These are phyloP conservation scores for Synanthedon formicaeformis DNA, from an alignment of 2,888 invertebrate species.

Conservation along the genomic window DNA sequence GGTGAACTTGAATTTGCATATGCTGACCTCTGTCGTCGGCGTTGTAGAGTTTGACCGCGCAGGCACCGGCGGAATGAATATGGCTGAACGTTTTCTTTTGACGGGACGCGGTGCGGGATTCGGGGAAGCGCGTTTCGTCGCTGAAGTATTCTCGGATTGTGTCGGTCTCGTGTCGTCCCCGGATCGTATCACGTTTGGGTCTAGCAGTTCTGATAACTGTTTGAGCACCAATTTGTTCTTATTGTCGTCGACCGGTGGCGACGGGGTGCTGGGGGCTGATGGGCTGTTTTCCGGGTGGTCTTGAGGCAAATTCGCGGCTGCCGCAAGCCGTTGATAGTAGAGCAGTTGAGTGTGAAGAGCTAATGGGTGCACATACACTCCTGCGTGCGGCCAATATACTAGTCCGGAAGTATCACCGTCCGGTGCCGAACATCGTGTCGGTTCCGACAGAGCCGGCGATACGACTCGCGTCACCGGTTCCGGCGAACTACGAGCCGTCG, in stretches of 20 bases:
- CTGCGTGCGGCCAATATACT: conserved; percentile 79
- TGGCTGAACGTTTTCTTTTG: conserved; percentile 83
- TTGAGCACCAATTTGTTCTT: conserved; percentile 56
- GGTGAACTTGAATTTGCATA: conserved; percentile 94
- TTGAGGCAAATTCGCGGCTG: conserved; percentile 55
- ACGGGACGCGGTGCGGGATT: conserved; percentile 55
- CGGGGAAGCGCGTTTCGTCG: conserved; percentile 55
- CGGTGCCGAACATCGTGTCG: conserved; percentile 37
- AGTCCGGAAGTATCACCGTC: conserved; percentile 62
- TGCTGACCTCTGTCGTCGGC: conserved; percentile 87
- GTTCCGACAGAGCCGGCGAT: conserved; percentile 52
- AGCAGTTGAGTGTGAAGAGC: conserved; percentile 78
- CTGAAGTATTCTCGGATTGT: conserved; percentile 37
- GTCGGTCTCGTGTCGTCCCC: conserved; percentile 33
- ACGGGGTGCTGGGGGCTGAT: conserved; percentile 28
- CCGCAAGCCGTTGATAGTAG: conserved; percentile 81
- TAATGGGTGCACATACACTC: conserved; percentile 79
- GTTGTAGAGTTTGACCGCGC: conserved; percentile 78
- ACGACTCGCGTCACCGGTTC: conserved; percentile 35
- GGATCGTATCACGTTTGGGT: conserved; percentile 54
- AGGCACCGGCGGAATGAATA: conserved; percentile 86
- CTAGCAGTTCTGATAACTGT: conserved; percentile 57
- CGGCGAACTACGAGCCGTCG: conserved; percentile 57
- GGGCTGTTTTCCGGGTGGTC: conserved; percentile 38
- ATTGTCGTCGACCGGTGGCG: conserved; percentile 52